phyloP scores from a whole-genome alignment of 2,888 invertebrate species.

The Cremastobaeus sp. region DNA sequence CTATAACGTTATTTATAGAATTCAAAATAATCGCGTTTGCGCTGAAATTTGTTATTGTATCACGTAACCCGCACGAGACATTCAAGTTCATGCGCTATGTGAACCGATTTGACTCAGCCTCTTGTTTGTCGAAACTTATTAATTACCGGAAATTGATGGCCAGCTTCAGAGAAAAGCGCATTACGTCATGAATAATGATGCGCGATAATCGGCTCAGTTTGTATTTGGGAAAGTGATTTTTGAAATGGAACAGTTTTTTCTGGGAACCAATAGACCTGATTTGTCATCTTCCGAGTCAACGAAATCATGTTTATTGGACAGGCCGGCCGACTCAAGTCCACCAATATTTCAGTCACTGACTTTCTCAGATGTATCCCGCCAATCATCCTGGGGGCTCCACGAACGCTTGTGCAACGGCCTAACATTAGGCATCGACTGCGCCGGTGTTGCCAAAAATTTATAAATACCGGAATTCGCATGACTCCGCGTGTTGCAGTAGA shows the following conservation, averaged over 20 bases:
- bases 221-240: too few relatives aligned
- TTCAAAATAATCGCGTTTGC: slow-evolving; percentile 1
- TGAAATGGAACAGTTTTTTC: too few relatives aligned
- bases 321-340: slow-evolving; percentile 35
- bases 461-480: slow-evolving; percentile 75
- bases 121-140: too few relatives aligned
- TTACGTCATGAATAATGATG: too few relatives aligned
- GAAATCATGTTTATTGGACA: slow-evolving; percentile 41
- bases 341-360: slow-evolving; percentile 55
- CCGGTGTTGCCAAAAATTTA: slow-evolving; percentile 75
- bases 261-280: not conserved
- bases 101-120: too few relatives aligned
- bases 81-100: too few relatives aligned
- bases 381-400: slow-evolving; percentile 59
- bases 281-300: slow-evolving; percentile 24
- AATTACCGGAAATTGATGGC: too few relatives aligned
- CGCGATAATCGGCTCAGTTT: too few relatives aligned
- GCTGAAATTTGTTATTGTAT: too few relatives aligned
- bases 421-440: slow-evolving; percentile 70
- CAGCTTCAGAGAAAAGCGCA: too few relatives aligned
- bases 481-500: slow-evolving; percentile 62
- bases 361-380: slow-evolving; percentile 40
- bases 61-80: too few relatives aligned
- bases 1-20: slow-evolving; percentile 23
- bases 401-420: slow-evolving; percentile 69